Evolutionary conservation across 2,888 invertebrate genomes (phyloP).

Genomic region (Drosophila merina): DNA sequence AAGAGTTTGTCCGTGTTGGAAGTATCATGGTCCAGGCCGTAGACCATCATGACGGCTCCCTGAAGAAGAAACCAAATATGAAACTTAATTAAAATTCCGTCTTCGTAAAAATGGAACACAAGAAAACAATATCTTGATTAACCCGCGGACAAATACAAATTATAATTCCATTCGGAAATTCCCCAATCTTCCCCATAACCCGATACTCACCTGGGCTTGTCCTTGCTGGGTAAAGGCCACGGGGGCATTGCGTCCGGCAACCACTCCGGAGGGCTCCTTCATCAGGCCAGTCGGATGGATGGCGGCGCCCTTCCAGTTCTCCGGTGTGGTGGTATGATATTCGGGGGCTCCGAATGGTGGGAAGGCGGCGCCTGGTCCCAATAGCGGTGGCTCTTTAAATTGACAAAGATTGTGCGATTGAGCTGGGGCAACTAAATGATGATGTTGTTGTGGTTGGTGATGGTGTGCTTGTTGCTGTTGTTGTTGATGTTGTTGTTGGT

Average conservation of each 20-base stretch:
- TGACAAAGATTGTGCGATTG: constrained; percentile 83
- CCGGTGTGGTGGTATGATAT: constrained; percentile 83
- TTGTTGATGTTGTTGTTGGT: constrained; percentile 22
- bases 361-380: constrained; percentile 84
- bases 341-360: constrained; percentile 84
- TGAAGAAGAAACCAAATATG: constrained; percentile 84
- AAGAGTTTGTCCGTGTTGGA: constrained; percentile 98
- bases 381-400: constrained; percentile 84
- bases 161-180: constrained; percentile 41
- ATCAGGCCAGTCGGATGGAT: constrained; percentile 85
- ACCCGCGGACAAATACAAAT: constrained; percentile 54
- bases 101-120: constrained; percentile 4
- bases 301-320: constrained; percentile 83
- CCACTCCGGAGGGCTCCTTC: constrained; percentile 86
- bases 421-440: constrained; percentile 74
- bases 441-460: constrained; percentile 65
- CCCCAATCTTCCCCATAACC: neutral
- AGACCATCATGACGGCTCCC: constrained; percentile 98
- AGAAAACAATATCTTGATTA: constrained; percentile 33
- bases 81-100: constrained; percentile 63
- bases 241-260: constrained; percentile 84
- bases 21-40: constrained; percentile 96
- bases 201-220: constrained; percentile 82
- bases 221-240: constrained; percentile 83
- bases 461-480: constrained; percentile 53